Conservation (phyloP, 1,140 invertebrate genomes). For the Anthonomus grandis region DNA sequence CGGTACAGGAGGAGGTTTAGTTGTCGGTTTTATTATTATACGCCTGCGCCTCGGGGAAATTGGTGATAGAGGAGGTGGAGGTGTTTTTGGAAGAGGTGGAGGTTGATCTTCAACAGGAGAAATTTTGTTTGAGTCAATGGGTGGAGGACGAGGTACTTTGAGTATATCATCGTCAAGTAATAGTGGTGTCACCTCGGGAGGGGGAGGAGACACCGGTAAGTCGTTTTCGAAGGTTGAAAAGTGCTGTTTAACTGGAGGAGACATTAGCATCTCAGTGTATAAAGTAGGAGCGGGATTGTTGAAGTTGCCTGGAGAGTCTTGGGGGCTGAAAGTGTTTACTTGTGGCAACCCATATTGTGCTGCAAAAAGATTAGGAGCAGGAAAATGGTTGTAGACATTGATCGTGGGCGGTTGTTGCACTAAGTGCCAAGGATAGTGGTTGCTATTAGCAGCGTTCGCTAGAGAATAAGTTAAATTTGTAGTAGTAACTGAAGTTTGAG, state of each 20-base stretch:
- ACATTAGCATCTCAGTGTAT: no score
- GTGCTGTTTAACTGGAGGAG: not conserved
- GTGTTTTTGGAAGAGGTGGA: conserved; percentile 23
- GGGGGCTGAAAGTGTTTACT: conserved; percentile 2
- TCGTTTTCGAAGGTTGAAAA: not conserved
- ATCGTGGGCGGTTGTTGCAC: conserved; percentile 12
- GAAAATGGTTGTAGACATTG: conserved; percentile 21
- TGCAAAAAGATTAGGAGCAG: not conserved
- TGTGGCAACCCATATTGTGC: not conserved
- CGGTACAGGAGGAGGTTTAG: conserved; percentile 39
- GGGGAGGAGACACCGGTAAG: conserved; percentile 17
- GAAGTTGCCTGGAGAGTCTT: not conserved
- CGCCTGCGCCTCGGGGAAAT: conserved; percentile 7
- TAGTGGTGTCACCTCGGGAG: conserved; percentile 12
- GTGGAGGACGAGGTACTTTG: conserved; percentile 29
- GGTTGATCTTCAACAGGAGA: conserved; percentile 1
- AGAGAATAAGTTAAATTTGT: not conserved
- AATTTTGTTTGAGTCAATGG: conserved; percentile 20
- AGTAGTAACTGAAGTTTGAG: not conserved
- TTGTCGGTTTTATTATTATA: conserved; percentile 26
- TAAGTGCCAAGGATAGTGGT: no score
- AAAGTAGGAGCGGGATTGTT: not conserved
- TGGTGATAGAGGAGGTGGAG: conserved; percentile 18
- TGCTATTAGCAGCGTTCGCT: not conserved
- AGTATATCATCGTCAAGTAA: conserved; percentile 25